Evolutionary conservation across 2,888 invertebrate genomes (phyloP).

Genomic region (Allophyes oxyacanthae): DNA sequence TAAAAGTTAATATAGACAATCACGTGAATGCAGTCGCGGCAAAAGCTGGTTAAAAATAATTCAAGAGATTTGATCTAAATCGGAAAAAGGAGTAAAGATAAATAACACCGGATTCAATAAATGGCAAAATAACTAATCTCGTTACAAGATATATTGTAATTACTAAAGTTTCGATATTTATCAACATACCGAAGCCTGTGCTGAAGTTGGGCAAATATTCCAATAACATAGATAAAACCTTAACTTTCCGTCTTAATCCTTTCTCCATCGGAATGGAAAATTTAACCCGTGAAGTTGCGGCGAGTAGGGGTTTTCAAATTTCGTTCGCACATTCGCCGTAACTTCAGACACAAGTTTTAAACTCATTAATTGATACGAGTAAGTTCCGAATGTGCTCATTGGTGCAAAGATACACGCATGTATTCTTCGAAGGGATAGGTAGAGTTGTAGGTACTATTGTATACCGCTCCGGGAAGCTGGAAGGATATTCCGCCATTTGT

Average conservation of each 20-base stretch:
- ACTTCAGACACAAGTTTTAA: conserved; percentile 31
- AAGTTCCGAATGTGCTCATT: conserved; percentile 2
- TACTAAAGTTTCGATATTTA: conserved; percentile 53
- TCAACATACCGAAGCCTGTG: conserved; percentile 28
- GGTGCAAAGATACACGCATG: too few relatives aligned
- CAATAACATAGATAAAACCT: conserved; percentile 58
- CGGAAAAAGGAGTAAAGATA: conserved; percentile 6
- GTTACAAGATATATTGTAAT: conserved; percentile 50
- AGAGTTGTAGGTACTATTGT: too few relatives aligned
- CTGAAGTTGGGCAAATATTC: conserved; percentile 50
- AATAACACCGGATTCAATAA: conserved; percentile 42
- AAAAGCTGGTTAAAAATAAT: background rate
- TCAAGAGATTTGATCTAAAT: background rate
- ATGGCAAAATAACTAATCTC: conserved; percentile 31
- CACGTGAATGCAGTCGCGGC: too few relatives aligned
- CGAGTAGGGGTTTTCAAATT: conserved; percentile 35
- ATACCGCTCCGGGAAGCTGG: too few relatives aligned
- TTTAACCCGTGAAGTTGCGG: conserved; percentile 55
- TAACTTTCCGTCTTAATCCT: conserved; percentile 58
- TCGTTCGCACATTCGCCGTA: conserved; percentile 23
- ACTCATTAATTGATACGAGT: conserved; percentile 40
- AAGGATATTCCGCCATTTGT: too few relatives aligned
- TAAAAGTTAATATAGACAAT: too few relatives aligned
- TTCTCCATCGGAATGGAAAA: conserved; percentile 52
- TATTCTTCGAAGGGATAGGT: too few relatives aligned